Evolutionary conservation across 2,113 vertebrate genomes (phyloP), one percentile per base, ranked within the genome.

Genomic region (Tenebrosternarchus preto): DNA sequence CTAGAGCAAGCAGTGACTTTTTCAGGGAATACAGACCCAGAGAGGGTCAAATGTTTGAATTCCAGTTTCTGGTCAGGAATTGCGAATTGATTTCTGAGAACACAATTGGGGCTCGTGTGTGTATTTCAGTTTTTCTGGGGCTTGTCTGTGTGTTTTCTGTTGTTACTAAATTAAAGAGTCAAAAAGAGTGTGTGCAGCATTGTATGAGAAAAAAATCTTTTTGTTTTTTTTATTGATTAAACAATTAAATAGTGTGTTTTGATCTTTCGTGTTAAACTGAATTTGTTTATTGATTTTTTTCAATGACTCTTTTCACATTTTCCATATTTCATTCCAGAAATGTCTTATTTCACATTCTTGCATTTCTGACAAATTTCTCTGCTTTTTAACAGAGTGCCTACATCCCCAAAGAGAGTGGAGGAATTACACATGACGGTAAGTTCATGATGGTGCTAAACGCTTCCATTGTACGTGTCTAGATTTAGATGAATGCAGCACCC

Each of bases 371-470:
- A 24, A 20, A 22, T 5, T 15, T 56, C 1, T 50, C 6, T 63
- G 61, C 56, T 84, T 50, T 80, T 59, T 74, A 82, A 72, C 90
- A 94, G 93, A 93, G 90, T 87, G 93, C 93, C 87, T 91, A 93
- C 87, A 91, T 93, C 92, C 92, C 92, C 79, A 90, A 78, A 87
- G 91, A 87, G 85, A 86, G 83, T 87, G 92, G 85, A 53, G 89
- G 90, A 87, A 88, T 85, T 88, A 86, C 89, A 83, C 88, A 92
- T 91, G 91, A 92, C 75, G 92, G 93, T 94, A 92, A 84, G 92
- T 93, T 83, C 84, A 80, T 75, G 79, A 80, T 61, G 75, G 82
- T 81, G 5, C 15, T 50, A 64, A 46, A 76, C 63, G 11, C n/a
- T 19, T 70, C 31, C 69, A 77, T 31, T 55, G 29, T 25, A 64